Base-by-base conservation (phyloP, 2,888 invertebrate species). In the Andrena dorsata region DNA sequence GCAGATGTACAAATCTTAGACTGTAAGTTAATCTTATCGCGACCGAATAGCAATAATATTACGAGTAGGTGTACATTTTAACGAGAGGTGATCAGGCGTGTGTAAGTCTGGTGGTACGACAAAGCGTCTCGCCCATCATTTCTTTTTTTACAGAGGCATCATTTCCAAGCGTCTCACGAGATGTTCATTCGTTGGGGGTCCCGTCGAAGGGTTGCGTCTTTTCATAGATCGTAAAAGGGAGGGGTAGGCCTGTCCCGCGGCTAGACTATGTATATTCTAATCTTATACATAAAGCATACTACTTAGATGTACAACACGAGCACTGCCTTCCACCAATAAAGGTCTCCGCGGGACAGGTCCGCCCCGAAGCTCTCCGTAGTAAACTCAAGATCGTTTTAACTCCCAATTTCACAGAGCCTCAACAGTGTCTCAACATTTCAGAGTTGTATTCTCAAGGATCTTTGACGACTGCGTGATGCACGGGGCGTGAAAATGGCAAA, bases 301-400 rank as follows among this genome's bases (percentile, higher is more conserved):
- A 82, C 66, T 61, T 84, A 86, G 83, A 79, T 76, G 80, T 85
- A 82, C 85, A 85, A 88, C 78, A 89, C 88, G 86, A 92, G 90
- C 92, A 92, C 92, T 92, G 92, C 92, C 92, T 92, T 92, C 91
- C 91, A 91, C 90, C 86, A 89, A 89, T 85, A 86, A 91, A 63
- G 10, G 26, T 84, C 86, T 90, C 90, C 90, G 89, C 90, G 91
- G 90, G 90, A 86, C 90, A 89, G 90, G 86, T 86, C 89, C 85
- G 86, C 78, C 13, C 60, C 64, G 64, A 56, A 41, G 60, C 64
- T 80, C 47, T 70, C 68, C 26, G 8, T 71, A 83, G 56, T 41
- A 30, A 79, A 66, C 69, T 53, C 75, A 77, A 72, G 68, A 80
- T 86, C 74, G 63, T 78, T 35, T 68, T 64, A 72, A 64, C 28